A percentile compares a stretch with the other conserved stretches of the same genome.
These are phyloP conservation scores for Cyphomyrus plagiostoma DNA, from an alignment of 2,113 vertebrate species.

Conservation along the genomic window DNA sequence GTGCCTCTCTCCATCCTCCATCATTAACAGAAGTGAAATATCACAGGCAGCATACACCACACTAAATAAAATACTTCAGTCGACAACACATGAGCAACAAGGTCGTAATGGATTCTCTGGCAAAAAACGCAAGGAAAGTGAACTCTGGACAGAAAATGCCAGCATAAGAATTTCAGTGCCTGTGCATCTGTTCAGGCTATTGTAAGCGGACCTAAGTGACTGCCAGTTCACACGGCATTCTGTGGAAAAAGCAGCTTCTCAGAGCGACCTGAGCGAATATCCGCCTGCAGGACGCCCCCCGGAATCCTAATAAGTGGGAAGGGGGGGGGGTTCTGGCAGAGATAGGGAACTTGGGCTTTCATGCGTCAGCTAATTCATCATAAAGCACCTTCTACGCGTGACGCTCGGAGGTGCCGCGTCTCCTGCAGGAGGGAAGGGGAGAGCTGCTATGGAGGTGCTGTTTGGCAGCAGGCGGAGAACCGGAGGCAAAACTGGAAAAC, in stretches of 20 bases:
- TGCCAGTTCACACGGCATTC: not conserved
- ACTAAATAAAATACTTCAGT: not conserved
- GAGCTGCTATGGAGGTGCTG: not conserved
- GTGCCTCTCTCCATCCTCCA: not conserved
- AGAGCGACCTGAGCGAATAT: not conserved
- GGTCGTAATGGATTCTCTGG: not conserved
- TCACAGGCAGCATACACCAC: not conserved
- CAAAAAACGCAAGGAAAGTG: not conserved
- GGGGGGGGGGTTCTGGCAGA: no score
- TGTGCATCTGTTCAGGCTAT: not conserved
- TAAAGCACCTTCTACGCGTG: not conserved
- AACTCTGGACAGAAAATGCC: not conserved
- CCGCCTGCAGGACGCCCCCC: not conserved
- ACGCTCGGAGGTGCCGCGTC: not conserved
- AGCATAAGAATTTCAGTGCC: not conserved
- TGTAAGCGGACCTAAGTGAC: not conserved
- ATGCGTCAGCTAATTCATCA: not conserved
- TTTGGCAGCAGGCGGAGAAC: not conserved
- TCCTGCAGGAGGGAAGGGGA: not conserved
- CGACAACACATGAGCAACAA: not conserved
- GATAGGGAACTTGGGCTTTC: not conserved
- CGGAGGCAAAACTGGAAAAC: not conserved
- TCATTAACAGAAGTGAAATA: not conserved
- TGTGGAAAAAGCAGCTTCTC: not conserved
- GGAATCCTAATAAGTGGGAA: not conserved